These are phyloP conservation scores for Andinoacara biseriatus DNA, from an alignment of 2,113 vertebrate genomes.

Conservation along the genomic window DNA sequence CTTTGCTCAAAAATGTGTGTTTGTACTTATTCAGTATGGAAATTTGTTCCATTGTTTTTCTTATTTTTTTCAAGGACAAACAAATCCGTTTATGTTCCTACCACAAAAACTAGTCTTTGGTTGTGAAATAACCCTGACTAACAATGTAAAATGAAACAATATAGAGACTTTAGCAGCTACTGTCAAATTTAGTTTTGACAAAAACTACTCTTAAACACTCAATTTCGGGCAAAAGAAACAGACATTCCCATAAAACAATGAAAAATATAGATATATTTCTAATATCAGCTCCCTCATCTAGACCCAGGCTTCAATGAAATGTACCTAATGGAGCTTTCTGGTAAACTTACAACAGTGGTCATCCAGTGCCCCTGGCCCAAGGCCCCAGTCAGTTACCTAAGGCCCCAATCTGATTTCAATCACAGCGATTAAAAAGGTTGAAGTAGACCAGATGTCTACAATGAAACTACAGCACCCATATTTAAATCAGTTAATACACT, in stretches of 20 bases:
- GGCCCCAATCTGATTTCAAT: too few species aligned
- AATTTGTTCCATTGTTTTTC: constrained; percentile 49
- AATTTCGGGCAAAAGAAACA: not conserved
- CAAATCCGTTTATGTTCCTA: constrained; percentile 31
- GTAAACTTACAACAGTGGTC: not conserved
- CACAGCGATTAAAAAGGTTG: too few species aligned
- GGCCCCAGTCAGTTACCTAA: too few species aligned
- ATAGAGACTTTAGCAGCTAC: not conserved
- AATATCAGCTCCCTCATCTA: not conserved
- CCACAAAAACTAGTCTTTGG: constrained; percentile 22
- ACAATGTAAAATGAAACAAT: not conserved
- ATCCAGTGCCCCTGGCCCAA: not conserved
- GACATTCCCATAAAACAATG: not conserved
- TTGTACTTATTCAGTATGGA: constrained; percentile 37
- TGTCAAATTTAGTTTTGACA: not conserved
- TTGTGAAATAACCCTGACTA: not conserved
- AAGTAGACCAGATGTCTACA: too few species aligned
- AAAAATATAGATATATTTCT: not conserved
- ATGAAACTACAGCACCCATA: too few species aligned
- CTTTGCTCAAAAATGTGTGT: constrained; percentile 40
- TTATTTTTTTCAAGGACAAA: constrained; percentile 39
- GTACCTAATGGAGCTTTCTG: not conserved
- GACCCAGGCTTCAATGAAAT: not conserved
- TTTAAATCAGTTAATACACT: too few species aligned
- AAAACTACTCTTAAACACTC: not conserved